Percentiles rank a stretch among this genome's conserved stretches.
phyloP scores from a whole-genome alignment of 2,113 vertebrate species.

The Rhineura floridana region DNA sequence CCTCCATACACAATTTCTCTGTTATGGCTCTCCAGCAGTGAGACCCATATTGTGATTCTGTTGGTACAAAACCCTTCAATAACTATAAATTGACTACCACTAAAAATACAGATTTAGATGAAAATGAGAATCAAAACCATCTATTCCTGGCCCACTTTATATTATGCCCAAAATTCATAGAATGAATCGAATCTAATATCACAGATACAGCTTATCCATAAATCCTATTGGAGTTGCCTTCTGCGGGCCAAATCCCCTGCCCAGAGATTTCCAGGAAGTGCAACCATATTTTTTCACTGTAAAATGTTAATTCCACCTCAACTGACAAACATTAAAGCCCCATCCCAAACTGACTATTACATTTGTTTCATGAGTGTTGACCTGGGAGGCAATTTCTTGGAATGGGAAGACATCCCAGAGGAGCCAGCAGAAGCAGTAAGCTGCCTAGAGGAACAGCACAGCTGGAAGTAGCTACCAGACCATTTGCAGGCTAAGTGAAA shows the following conservation, averaged over 20 bases:
- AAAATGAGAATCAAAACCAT: not conserved
- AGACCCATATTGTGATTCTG: not conserved
- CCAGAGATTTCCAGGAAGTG: not conserved
- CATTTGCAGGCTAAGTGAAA: too few species aligned
- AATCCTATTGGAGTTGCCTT: not conserved
- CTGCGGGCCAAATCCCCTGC: not conserved
- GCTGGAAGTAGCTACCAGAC: too few species aligned
- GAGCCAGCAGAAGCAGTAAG: too few species aligned
- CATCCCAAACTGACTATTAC: not conserved
- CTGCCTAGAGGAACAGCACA: too few species aligned
- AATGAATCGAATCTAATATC: not conserved
- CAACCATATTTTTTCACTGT: not conserved
- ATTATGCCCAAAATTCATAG: not conserved
- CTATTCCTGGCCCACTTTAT: not conserved
- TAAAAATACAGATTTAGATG: not conserved
- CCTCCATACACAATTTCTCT: rapidly evolving
- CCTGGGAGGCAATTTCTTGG: too few species aligned
- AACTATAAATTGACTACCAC: not conserved
- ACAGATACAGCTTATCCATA: not conserved
- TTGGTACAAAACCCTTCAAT: not conserved
- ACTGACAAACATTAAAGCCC: not conserved
- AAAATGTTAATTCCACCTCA: not conserved
- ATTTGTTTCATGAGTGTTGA: too few species aligned
- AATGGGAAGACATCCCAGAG: too few species aligned
- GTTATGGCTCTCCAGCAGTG: not conserved